Base-by-base conservation (phyloP, 2,888 invertebrate species). In the Halictus quadricinctus region DNA sequence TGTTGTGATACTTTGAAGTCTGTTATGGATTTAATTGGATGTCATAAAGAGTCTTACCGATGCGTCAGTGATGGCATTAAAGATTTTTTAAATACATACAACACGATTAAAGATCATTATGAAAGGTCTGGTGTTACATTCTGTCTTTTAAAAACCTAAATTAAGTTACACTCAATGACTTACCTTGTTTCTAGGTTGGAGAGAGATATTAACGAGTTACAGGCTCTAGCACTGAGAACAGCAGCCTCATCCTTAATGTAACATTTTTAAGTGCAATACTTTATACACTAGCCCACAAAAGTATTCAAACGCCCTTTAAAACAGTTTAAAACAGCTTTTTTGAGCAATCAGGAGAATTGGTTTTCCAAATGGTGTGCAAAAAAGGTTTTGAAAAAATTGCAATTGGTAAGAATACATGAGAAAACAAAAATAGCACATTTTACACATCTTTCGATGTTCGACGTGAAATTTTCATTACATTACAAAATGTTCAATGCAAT, bases 21-120 rank as follows among this genome's bases (percentile, higher is more conserved):
- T 29, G 90, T 92, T 8, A 80, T 78, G 43, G 46, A 87, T 41
- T 18, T 81, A 36, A 91, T 90, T 69, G 90, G 89, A 25, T 29
- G 77, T 0, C 88, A 86, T 50, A 88, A 76, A 1, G 86, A 90
- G 46, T 58, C 66, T 2, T 85, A 91, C 50, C 80, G 77, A 50
- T 76, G 70, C 10, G 43, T 89, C 21, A 86, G 87, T 72, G 48
- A 80, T 46, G 81, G 77, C n/a, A 74, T 93, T 12, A 84, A 88
- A 46, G 76, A 86, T 29, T 91, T 92, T 48, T 29, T 69, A 0
- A 73, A 84, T 83, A 86, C 74, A 15, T n/a, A 80, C 18, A 54
- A 60, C 0, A 6, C 73, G 48, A 80, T 84, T 25, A n/a, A 76
- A 54, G 46, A 80, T 10, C 15, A 77, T 29, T 46, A 69, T 18